Evolutionary conservation across 2,888 invertebrate genomes (phyloP).

Genomic region (Aethes cnicana): DNA sequence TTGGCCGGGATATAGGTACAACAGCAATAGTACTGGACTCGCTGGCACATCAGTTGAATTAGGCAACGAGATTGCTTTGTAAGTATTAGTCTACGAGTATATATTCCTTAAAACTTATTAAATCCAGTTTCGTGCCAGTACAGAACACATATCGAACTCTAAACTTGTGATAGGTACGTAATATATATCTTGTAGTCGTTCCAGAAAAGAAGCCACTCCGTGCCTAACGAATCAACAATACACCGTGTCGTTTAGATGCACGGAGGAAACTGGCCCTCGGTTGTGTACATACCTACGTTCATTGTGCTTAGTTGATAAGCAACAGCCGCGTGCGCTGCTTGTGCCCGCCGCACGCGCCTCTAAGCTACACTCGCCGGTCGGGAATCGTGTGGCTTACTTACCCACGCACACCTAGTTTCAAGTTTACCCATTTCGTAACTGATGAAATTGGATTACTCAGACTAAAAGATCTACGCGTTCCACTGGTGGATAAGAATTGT

Average conservation of each 20-base stretch:
- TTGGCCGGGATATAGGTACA: too few relatives aligned
- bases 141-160: too few relatives aligned
- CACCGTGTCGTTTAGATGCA: slow-evolving; percentile 42
- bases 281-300: slow-evolving; percentile 60
- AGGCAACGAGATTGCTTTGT: too few relatives aligned
- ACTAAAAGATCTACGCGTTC: slow-evolving; percentile 40
- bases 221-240: slow-evolving; percentile 53
- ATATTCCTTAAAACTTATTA: too few relatives aligned
- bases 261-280: slow-evolving; percentile 49
- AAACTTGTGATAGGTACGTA: too few relatives aligned
- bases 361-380: slow-evolving; percentile 19
- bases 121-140: too few relatives aligned
- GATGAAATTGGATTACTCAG: not conserved
- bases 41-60: too few relatives aligned
- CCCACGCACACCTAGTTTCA: slow-evolving; percentile 5
- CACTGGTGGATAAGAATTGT: slow-evolving; percentile 52
- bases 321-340: slow-evolving; percentile 62
- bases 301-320: slow-evolving; percentile 77
- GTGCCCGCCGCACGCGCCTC: slow-evolving; percentile 44
- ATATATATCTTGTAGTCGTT: too few relatives aligned
- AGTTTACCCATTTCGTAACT: not conserved
- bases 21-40: too few relatives aligned
- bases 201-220: slow-evolving; percentile 1
- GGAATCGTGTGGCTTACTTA: slow-evolving; percentile 20
- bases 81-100: too few relatives aligned